phyloP scores from a whole-genome alignment of 2,888 invertebrate species.

The Dolichopus griseipennis region DNA sequence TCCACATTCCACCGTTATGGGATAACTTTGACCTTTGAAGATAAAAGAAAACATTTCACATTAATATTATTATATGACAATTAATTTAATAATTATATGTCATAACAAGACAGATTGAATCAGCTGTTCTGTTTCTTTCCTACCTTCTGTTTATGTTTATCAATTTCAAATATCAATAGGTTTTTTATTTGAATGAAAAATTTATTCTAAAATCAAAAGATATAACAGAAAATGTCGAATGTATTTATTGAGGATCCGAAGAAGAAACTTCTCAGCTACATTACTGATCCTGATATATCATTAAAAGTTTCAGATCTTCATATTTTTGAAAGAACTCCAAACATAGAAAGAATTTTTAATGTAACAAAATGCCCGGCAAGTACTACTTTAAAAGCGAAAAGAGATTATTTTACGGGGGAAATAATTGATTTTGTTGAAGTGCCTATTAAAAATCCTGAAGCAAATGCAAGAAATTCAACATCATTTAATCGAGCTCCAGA shows the following conservation, averaged over 20 bases:
- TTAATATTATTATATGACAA: no score
- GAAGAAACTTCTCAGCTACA: neutral
- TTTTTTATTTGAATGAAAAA: no score
- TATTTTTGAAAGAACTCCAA: neutral
- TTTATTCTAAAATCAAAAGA: no score
- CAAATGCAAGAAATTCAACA: conserved; percentile 63
- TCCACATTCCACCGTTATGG: no score
- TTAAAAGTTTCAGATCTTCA: neutral
- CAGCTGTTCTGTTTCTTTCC: no score
- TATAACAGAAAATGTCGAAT: neutral
- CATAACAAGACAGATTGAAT: no score
- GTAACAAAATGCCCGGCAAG: conserved; percentile 24
- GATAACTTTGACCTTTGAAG: no score
- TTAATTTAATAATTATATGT: no score
- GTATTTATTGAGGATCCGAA: neutral
- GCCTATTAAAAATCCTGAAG: conserved; percentile 49
- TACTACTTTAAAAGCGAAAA: conserved; percentile 38
- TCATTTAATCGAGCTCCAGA: conserved; percentile 73
- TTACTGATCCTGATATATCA: neutral
- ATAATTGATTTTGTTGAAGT: conserved; percentile 61
- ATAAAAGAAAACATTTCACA: no score
- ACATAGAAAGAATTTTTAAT: neutral
- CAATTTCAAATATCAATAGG: no score
- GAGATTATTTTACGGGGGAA: conserved; percentile 68
- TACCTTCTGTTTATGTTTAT: no score